Evolutionary conservation across 2,888 invertebrate species (phyloP), one percentile per base, ranked within the genome.

Genomic region (Epirrhoe tristata): DNA sequence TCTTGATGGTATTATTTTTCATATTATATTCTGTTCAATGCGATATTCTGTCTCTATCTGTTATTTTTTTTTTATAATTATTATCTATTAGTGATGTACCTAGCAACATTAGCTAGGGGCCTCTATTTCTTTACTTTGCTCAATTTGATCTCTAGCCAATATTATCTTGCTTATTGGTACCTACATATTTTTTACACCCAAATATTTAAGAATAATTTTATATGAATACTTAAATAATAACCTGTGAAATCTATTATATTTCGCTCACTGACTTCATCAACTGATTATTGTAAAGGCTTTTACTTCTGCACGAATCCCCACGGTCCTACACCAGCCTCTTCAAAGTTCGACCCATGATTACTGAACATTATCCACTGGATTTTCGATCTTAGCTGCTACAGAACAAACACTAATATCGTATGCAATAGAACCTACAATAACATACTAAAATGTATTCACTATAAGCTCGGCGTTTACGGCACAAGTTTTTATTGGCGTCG

Each of bases 401-500:
- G 52, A 39, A 57, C 32, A 63, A 51, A 57, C 16, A 57, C 50
- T 56, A 57, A 32, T 63, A 51, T 57, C 39, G 39, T 12, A 12
- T 43, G 32, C 17, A 36, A 52, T 51, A 17, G 32, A 54, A 36
- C 54, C 5, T 31, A 58, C 53, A 58, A 61, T 53, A 66, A 54
- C 57, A 59, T 56, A 56, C 56, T 63, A 55, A 63, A 62, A 67
- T 62, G 50, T 62, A 62, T 66, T 66, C 74, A 76, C 82, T 79
- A 82, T 81, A 83, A 83, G 81, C 77, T 75, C 79, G 74, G 77
- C 86, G 84, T 86, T 88, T 88, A 87, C 83, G 74, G 86, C 82
- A 72, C 79, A 87, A 90, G 85, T 89, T 91, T 92, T 91, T 91
- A 92, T 89, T 90, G 90, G 83, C 82, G 80, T 82, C 87, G 88